Evolutionary conservation across 2,888 invertebrate species (phyloP).

Genomic region (Odontocolon sp.): DNA sequence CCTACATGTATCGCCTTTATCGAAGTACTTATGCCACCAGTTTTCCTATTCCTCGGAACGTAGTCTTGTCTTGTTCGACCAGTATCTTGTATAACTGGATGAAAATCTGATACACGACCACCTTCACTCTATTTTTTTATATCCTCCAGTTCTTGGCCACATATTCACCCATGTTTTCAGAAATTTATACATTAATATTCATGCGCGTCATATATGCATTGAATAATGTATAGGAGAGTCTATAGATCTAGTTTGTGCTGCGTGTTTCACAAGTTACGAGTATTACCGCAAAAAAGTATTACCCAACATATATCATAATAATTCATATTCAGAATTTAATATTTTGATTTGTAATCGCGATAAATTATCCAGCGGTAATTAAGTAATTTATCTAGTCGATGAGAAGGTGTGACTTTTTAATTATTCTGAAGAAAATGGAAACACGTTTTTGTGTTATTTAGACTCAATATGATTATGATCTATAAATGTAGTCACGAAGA

Average conservation of each 20-base stretch:
- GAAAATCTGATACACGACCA: constrained; percentile 37
- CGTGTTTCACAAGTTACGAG: constrained; percentile 10
- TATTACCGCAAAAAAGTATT: constrained; percentile 16
- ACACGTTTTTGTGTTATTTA: constrained; percentile 23
- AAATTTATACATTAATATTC: constrained; percentile 47
- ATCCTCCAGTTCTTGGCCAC: constrained; percentile 20
- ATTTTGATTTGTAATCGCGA: constrained; percentile 44
- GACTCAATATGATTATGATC: background rate
- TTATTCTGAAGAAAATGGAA: constrained; percentile 7
- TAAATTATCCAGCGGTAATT: constrained; percentile 45
- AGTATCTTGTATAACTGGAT: constrained; percentile 20
- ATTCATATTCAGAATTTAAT: constrained; percentile 5
- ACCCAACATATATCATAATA: background rate
- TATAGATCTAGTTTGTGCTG: constrained; percentile 40
- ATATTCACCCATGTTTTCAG: constrained; percentile 37
- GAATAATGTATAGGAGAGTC: constrained; percentile 25
- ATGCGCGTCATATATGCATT: constrained; percentile 30
- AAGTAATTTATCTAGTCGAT: constrained; percentile 46
- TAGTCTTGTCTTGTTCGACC: constrained; percentile 4
- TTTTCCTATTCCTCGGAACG: background rate
- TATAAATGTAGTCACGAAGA: constrained; percentile 47
- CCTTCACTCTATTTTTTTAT: background rate
- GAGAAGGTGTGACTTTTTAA: constrained; percentile 36
- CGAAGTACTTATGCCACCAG: background rate
- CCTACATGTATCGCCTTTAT: too few species aligned